These are phyloP conservation scores for Cheirogaleus medius DNA, from an alignment of 2,113 vertebrate species.

Conservation along the genomic window DNA sequence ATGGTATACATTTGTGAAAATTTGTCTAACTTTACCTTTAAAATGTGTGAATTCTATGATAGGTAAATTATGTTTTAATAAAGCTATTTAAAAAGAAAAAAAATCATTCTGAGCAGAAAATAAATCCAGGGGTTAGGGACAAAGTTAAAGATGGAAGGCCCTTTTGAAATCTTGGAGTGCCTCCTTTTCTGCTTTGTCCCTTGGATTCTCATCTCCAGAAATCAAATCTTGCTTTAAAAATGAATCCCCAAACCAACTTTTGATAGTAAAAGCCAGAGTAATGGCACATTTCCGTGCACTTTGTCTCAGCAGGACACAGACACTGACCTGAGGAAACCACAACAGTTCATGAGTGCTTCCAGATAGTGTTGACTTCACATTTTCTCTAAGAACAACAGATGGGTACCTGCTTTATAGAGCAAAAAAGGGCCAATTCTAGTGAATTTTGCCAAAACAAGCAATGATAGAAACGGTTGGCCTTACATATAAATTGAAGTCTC, in stretches of 20 bases:
- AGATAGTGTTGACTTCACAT: neutral
- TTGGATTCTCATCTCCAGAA: neutral
- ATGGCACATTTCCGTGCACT: neutral
- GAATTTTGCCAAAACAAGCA: neutral
- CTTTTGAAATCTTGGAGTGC: neutral
- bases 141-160: neutral
- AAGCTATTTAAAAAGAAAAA: neutral
- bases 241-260: neutral
- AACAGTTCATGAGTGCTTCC: neutral
- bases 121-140: neutral
- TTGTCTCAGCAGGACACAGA: neutral
- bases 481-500: neutral
- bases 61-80: neutral
- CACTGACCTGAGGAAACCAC: no score
- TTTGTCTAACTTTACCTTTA: neutral
- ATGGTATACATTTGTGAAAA: neutral
- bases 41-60: neutral
- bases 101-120: neutral
- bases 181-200: neutral
- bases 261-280: neutral
- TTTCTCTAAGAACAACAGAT: neutral
- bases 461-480: neutral
- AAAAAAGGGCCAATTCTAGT: neutral
- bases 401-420: neutral
- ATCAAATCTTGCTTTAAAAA: slow-evolving; percentile 14